A percentile compares a stretch with the other conserved stretches of the same genome.
Evolutionary conservation across 2,888 invertebrate genomes (phyloP).

Genomic region (Abrostola triplasia): DNA sequence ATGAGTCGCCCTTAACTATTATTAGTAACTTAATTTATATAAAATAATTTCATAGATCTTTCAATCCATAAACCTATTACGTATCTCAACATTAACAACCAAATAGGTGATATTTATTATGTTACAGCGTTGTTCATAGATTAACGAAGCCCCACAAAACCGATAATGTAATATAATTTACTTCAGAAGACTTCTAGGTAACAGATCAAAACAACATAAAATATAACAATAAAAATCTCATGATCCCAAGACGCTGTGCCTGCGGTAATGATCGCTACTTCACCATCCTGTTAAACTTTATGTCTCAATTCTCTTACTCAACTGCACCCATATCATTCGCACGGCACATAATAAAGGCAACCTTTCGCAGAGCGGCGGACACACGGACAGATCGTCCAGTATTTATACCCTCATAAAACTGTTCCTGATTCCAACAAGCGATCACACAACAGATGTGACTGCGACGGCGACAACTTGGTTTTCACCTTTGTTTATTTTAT

Average conservation of each 20-base stretch:
- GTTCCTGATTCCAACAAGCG: conserved; percentile 69
- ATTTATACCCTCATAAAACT: conserved; percentile 82
- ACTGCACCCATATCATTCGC: conserved; percentile 51
- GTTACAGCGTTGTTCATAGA: too few species aligned
- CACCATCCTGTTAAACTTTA: not conserved
- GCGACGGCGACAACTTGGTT: conserved; percentile 60
- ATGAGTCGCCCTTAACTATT: too few species aligned
- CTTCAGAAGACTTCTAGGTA: too few species aligned
- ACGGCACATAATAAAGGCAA: conserved; percentile 58
- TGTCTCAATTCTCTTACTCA: conserved; percentile 5
- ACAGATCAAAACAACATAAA: too few species aligned
- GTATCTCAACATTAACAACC: too few species aligned
- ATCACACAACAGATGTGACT: conserved; percentile 67
- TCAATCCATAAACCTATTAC: too few species aligned
- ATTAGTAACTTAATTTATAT: too few species aligned
- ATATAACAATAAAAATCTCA: not conserved
- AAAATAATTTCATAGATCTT: too few species aligned
- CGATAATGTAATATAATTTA: too few species aligned
- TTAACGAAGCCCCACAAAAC: too few species aligned
- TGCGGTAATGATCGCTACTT: not conserved
- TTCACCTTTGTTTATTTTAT: conserved; percentile 48
- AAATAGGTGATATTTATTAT: too few species aligned
- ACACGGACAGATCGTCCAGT: conserved; percentile 75
- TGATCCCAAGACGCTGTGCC: not conserved
- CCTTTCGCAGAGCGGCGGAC: conserved; percentile 67